Evolutionary conservation across 2,113 vertebrate genomes (phyloP), one percentile per base, ranked within the genome.

Genomic region (Cnemophilus loriae): DNA sequence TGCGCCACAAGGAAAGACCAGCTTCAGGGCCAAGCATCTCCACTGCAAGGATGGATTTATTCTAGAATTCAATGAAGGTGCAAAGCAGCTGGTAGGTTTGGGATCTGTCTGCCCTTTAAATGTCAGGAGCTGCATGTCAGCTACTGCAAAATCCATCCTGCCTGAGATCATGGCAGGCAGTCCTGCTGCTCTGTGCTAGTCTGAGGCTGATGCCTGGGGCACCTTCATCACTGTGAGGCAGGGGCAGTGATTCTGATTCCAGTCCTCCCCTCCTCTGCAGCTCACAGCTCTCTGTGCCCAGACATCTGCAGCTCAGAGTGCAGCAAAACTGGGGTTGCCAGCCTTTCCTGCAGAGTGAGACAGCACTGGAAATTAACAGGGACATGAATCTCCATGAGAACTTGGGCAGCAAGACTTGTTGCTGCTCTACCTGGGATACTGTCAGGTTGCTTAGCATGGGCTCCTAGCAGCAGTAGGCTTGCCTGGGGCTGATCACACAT

Each of bases 221-320:
- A 85, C 10, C 28, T 53, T 47, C 2, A 5, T 15, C 0, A 0
- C 74, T 37, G 13, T 12, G 4, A 89, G 30, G 24, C 27, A 68
- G 39, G 14, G 65, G 18, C 44, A 77, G 46, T 19, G 23, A 19
- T 13, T 60, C 27, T 12, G 23, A 26, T 20, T 56, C 52, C 56
- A 9, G 3, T 28, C 47, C 18, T 57, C 21, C 37, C 39, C 23
- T 67, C 16, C 44, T 69, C 55, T 70, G 27, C 55, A 68, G 17
- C 75, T 64, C 13, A 5, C 56, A 79, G 67, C 24, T 80, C 32
- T 37, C 68, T 56, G 12, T 9, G 37, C 46, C 27, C 24, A 28
- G 32, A 32, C 1, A 9, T 41, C 8, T 71, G 47, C 74, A 93
- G 32, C 33, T 87, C 60, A 46, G 27, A 57, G 9, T 33, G 41